Evolutionary conservation across 2,797 vertebrate species (phyloP), one percentile per base, ranked within the genome.

Genomic region (Coregonus suidteri): DNA sequence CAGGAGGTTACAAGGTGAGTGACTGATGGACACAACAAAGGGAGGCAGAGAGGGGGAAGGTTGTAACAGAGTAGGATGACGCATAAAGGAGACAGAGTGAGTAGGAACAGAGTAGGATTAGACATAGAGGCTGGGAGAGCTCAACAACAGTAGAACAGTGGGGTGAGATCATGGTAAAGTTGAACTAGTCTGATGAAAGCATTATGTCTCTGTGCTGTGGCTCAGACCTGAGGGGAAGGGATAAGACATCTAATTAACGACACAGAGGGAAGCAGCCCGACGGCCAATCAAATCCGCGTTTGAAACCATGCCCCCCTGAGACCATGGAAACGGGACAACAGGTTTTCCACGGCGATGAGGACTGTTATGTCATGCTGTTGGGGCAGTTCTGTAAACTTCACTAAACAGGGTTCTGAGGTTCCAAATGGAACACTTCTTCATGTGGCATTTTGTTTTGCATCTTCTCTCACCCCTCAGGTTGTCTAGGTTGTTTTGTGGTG

Each of bases 231-330:
- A 47, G 41, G 41, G 41, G 9, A 87, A 87, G 80, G 82, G 75
- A 86, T 78, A 81, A 81, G 78, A 82, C 84, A 85, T 82, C 88
- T 93, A 93, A 93, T 93, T 93, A 92, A 88, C 82, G 80, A 85
- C 87, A 76, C 88, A 89, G 82, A 86, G 90, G 86, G 84, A 89
- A 84, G 82, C 81, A 73, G 81, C 82, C 87, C 87, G 79, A 82
- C 75, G 73, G 87, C 90, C 88, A 91, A 88, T 91, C 79, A 83
- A 64, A 87, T 87, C 75, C 78, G 81, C 89, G 89, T 90, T 90
- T 90, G 85, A 86, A 90, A 91, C 75, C 0, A 56, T 78, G 78
- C 64, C 79, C 91, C 84, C 84, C 71, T 71, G 90, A 89, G 89
- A 92, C 87, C 85, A 83, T 86, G 84, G 86, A 87, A 91, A 91